phyloP scores from a whole-genome alignment of 2,113 vertebrate species.

The Turnix velox region DNA sequence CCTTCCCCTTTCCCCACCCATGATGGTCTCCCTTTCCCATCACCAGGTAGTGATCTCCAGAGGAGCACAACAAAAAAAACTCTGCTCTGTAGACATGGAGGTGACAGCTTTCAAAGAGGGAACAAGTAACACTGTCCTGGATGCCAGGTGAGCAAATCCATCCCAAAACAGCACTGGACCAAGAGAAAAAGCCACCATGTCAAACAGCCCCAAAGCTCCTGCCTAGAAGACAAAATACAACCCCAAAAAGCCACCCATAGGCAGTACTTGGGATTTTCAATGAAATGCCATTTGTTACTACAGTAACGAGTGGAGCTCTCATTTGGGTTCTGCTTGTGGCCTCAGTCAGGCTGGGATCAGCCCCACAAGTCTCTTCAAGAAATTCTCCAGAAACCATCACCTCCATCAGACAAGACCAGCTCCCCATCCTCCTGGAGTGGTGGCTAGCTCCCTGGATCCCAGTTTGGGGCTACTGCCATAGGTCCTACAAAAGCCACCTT shows the following conservation, averaged over 20 bases:
- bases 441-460: not conserved
- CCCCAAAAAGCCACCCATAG: not conserved
- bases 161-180: not conserved
- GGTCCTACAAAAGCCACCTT: not conserved
- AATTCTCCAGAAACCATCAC: rapidly evolving
- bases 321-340: not conserved
- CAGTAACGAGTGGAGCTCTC: not conserved
- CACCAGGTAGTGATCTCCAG: not conserved
- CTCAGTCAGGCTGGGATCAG: not conserved
- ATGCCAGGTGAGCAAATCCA: not conserved
- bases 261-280: not conserved
- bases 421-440: rapidly evolving
- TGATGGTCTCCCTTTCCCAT: not conserved
- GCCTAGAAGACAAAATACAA: not conserved
- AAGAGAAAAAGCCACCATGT: not conserved
- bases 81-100: no score
- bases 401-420: not conserved
- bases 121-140: not conserved
- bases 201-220: not conserved
- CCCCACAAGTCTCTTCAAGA: not conserved
- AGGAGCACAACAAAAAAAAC: not conserved
- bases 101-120: not conserved
- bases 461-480: not conserved
- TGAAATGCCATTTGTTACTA: not conserved
- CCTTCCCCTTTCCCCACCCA: not conserved